Conservation (phyloP, 2,888 invertebrate genomes). For the Cephus pulcher region DNA sequence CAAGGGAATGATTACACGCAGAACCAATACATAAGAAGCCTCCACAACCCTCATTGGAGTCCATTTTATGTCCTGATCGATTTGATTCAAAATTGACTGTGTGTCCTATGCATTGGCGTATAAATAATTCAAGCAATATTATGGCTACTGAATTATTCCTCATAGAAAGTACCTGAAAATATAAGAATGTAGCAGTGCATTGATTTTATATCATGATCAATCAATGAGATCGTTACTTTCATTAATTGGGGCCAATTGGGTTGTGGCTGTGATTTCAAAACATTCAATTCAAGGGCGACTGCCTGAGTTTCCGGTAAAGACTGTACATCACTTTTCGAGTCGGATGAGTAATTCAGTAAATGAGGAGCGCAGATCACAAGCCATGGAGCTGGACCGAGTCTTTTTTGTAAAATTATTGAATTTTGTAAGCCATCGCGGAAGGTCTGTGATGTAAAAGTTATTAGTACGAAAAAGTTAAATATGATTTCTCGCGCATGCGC, state of each 20-base stretch:
- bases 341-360: slow-evolving; percentile 68
- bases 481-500: neutral
- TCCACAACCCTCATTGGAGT: slow-evolving; percentile 67
- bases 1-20: slow-evolving; percentile 68
- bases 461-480: neutral
- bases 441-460: slow-evolving; percentile 42
- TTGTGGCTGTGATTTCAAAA: slow-evolving; percentile 81
- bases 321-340: slow-evolving; percentile 63
- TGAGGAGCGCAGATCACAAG: slow-evolving; percentile 76
- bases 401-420: slow-evolving; percentile 70
- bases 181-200: neutral
- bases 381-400: slow-evolving; percentile 76
- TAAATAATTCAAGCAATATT: slow-evolving; percentile 52
- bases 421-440: slow-evolving; percentile 70
- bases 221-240: slow-evolving; percentile 69
- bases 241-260: slow-evolving; percentile 81
- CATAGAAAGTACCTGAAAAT: slow-evolving; percentile 76
- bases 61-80: slow-evolving; percentile 27
- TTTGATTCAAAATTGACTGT: slow-evolving; percentile 23
- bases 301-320: slow-evolving; percentile 73
- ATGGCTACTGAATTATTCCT: slow-evolving; percentile 75
- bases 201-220: neutral
- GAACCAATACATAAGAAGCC: slow-evolving; percentile 80
- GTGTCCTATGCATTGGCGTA: slow-evolving; percentile 37
- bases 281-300: slow-evolving; percentile 77